Percentiles rank a stretch among this genome's conserved stretches.
These are phyloP conservation scores for Calephelis virginiensis DNA, from an alignment of 1,140 invertebrate genomes.

Conservation along the genomic window DNA sequence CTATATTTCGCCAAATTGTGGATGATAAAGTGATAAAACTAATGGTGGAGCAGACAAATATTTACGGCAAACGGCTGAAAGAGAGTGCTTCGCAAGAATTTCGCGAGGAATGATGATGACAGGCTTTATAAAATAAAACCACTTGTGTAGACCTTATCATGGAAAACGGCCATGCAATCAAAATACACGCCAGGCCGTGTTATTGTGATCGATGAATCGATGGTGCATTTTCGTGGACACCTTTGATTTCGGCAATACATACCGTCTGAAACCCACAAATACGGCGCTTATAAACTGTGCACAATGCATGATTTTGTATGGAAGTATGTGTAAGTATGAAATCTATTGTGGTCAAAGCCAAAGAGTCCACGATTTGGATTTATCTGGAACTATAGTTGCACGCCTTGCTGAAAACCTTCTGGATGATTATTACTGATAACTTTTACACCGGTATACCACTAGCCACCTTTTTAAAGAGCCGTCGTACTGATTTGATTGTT, in stretches of 20 bases:
- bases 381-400: slow-evolving; percentile 27
- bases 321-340: slow-evolving; percentile 25
- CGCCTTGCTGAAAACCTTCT: slow-evolving; percentile 32
- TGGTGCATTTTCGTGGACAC: slow-evolving; percentile 54
- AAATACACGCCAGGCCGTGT: slow-evolving; percentile 36
- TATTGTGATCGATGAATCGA: slow-evolving; percentile 55
- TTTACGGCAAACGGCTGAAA: background rate
- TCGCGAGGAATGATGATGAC: background rate
- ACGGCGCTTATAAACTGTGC: slow-evolving; percentile 56
- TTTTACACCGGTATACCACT: slow-evolving; percentile 57
- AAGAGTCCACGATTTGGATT: slow-evolving; percentile 21
- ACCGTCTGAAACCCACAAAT: slow-evolving; percentile 41
- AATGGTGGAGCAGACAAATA: slow-evolving; percentile 20
- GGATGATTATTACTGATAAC: slow-evolving; percentile 58
- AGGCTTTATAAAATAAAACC: slow-evolving; percentile 24
- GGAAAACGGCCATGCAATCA: slow-evolving; percentile 24
- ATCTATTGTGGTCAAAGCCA: slow-evolving; percentile 43
- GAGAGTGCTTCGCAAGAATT: background rate
- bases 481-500: slow-evolving; percentile 23
- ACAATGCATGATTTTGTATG: slow-evolving; percentile 23
- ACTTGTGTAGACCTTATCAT: background rate
- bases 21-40: slow-evolving; percentile 18
- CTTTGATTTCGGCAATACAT: slow-evolving; percentile 50
- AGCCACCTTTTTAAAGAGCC: slow-evolving; percentile 32
- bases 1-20: slow-evolving; percentile 19